These are phyloP conservation scores for Styela clava DNA, from an alignment of 23 tunicate species.

Conservation along the genomic window DNA sequence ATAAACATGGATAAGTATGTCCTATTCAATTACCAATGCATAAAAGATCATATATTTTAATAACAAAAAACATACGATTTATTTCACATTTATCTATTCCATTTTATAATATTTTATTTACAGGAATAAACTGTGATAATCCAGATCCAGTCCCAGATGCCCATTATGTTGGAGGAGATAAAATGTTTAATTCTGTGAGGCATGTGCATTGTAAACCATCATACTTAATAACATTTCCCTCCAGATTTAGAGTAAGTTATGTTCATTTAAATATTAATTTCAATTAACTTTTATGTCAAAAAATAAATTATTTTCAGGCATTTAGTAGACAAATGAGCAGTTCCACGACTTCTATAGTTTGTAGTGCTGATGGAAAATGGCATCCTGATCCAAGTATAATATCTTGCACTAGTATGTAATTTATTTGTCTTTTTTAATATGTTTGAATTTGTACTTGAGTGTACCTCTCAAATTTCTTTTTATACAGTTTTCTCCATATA, in stretches of 20 bases:
- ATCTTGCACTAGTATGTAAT: conserved; percentile 9
- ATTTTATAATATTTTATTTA: too few relatives aligned
- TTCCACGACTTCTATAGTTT: not conserved
- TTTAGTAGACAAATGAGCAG: not conserved
- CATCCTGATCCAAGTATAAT: not conserved
- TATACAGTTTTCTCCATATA: not conserved
- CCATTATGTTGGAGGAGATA: not conserved
- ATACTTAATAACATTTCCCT: conserved; percentile 1
- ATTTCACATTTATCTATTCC: too few relatives aligned
- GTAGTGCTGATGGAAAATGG: conserved; percentile 39
- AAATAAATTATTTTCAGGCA: too few relatives aligned
- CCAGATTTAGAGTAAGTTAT: not conserved
- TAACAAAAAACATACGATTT: too few relatives aligned
- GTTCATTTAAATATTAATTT: too few relatives aligned
- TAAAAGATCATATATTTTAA: too few relatives aligned
- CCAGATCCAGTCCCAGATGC: conserved; percentile 34
- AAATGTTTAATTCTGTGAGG: not conserved
- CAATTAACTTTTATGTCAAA: too few relatives aligned
- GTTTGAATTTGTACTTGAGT: not conserved
- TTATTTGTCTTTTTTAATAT: not conserved
- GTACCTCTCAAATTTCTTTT: not conserved
- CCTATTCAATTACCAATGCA: too few relatives aligned
- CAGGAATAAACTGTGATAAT: conserved; percentile 32
- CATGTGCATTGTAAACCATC: conserved; percentile 2
- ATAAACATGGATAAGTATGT: too few relatives aligned